Percentiles rank a stretch among this genome's conserved stretches.
Conservation (phyloP, 2,888 invertebrate species). For the Zhuqinia jingwanae region DNA sequence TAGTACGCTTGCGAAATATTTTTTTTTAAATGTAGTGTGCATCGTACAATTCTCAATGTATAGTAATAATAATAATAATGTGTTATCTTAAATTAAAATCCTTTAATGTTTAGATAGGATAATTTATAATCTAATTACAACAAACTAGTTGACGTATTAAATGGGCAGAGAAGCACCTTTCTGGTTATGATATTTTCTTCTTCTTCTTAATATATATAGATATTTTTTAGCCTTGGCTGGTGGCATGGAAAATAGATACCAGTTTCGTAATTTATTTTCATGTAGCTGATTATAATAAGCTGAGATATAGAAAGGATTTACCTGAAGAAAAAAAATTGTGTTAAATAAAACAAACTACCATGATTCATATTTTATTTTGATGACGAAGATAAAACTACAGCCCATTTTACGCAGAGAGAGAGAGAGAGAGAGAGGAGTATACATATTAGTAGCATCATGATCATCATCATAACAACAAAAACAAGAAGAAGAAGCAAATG, state of each 20-base stretch:
- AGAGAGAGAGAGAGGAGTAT: too few species aligned
- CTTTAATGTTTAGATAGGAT: constrained; percentile 3
- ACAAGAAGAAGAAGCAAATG: neutral
- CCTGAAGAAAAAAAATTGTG: neutral
- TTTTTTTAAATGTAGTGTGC: too few species aligned
- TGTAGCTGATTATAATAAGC: neutral
- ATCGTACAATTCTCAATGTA: too few species aligned
- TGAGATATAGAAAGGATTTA: too few species aligned
- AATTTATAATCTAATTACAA: constrained; percentile 36
- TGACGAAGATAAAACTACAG: neutral
- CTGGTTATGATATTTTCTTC: neutral
- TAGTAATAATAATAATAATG: too few species aligned
- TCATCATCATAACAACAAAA: neutral
- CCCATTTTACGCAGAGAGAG: neutral
- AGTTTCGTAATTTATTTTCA: constrained; percentile 58
- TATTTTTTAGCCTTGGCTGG: neutral
- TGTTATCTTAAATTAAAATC: constrained; percentile 35
- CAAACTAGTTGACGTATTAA: constrained; percentile 39
- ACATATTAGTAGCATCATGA: constrained; percentile 4
- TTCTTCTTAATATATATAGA: neutral
- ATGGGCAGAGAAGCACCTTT: constrained; percentile 39
- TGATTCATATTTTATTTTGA: constrained; percentile 9
- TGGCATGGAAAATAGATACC: constrained; percentile 6
- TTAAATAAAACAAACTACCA: neutral
- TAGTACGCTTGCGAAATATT: too few species aligned